These are phyloP conservation scores for Nasonia giraulti DNA, from an alignment of 1,140 invertebrate species.

Conservation along the genomic window DNA sequence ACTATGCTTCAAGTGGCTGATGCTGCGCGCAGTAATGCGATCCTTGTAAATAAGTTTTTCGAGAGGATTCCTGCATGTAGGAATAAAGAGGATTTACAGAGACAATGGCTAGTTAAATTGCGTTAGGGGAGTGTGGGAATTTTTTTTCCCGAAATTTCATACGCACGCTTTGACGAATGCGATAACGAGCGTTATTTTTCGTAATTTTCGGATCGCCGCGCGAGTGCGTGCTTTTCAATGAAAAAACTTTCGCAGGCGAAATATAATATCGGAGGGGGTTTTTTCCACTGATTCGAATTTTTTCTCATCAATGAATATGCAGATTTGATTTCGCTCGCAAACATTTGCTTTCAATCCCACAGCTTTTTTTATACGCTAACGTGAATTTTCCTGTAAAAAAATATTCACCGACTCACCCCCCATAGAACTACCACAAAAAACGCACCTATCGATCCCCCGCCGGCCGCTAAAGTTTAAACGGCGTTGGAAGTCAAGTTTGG, in stretches of 20 bases:
- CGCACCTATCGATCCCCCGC: neutral
- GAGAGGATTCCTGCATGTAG: too few species aligned
- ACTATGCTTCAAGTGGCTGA: neutral
- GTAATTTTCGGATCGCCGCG: too few species aligned
- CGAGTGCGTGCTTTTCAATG: too few species aligned
- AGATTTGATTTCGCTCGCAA: neutral
- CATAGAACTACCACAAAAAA: neutral
- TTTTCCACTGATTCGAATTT: neutral
- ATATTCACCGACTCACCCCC: too few species aligned
- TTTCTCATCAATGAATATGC: neutral
- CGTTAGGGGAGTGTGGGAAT: too few species aligned
- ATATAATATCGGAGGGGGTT: neutral
- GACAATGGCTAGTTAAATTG: too few species aligned
- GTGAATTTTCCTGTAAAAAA: neutral
- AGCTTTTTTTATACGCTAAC: too few species aligned
- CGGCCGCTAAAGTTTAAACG: slow-evolving; percentile 17
- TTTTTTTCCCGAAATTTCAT: too few species aligned
- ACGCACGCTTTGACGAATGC: too few species aligned
- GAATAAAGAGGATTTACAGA: too few species aligned
- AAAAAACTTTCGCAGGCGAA: too few species aligned
- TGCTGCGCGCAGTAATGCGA: neutral
- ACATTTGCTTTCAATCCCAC: neutral
- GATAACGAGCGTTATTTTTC: too few species aligned
- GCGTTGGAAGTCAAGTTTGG: slow-evolving; percentile 55
- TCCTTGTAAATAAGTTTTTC: slow-evolving; percentile 1